Evolutionary conservation across 2,113 vertebrate genomes (phyloP).

Genomic region (Anhinga anhinga): DNA sequence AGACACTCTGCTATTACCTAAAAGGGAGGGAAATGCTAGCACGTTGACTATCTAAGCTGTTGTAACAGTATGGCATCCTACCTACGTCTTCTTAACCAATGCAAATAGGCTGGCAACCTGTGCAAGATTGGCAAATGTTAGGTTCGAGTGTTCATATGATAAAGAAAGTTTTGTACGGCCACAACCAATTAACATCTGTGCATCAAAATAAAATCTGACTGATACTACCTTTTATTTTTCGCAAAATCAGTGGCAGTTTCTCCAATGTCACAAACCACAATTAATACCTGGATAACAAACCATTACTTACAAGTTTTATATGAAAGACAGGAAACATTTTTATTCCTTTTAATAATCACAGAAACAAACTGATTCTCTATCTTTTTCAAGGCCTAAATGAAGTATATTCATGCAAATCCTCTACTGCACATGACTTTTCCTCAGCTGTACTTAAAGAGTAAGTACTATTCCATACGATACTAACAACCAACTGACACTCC

Average conservation of each 20-base stretch:
- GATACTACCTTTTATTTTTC: neutral
- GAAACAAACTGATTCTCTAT: neutral
- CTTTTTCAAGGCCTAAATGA: neutral
- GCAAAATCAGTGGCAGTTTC: neutral
- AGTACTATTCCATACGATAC: neutral
- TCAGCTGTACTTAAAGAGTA: neutral
- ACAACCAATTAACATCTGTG: neutral
- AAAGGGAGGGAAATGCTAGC: no score
- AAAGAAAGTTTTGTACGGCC: neutral
- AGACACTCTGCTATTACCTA: neutral
- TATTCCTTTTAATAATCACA: neutral
- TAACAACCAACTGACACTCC: neutral
- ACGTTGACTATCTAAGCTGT: fast-evolving
- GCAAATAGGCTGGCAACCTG: fast-evolving
- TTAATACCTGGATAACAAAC: neutral
- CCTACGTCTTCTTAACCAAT: neutral
- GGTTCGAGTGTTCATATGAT: fast-evolving
- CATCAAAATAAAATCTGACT: neutral
- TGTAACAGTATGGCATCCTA: fast-evolving
- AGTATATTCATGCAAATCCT: neutral
- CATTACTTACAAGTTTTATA: neutral
- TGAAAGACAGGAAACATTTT: neutral
- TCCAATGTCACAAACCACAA: neutral
- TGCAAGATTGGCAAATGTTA: neutral
- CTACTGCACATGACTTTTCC: neutral